phyloP scores from a whole-genome alignment of 92 coral and sea anemone species.

The Porites rus region DNA sequence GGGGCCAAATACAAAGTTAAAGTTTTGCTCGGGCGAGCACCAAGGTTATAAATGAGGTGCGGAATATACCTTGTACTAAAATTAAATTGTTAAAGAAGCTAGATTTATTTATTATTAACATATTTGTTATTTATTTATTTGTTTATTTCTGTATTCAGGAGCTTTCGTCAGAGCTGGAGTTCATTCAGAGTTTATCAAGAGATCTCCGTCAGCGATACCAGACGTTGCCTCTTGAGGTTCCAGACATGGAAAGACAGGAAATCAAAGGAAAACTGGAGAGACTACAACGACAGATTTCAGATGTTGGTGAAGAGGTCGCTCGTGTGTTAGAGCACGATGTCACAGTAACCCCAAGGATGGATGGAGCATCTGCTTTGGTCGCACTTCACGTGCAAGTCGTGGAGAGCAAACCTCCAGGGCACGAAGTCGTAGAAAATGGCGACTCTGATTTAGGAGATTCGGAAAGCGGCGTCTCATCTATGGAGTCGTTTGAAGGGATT shows the following conservation, averaged over 20 bases:
- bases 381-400: not conserved
- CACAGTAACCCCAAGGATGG: not conserved
- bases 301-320: not conserved
- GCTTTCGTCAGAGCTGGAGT: conserved; percentile 72
- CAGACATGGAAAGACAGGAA: conserved; percentile 53
- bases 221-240: conserved; percentile 51
- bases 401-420: not conserved
- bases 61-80: too few species aligned
- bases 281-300: conserved; percentile 49
- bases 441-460: conserved; percentile 86
- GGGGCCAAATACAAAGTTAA: not conserved
- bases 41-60: too few species aligned
- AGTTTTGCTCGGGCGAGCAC: not conserved
- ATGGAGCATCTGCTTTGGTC: conserved; percentile 19
- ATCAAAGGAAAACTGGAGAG: conserved; percentile 59
- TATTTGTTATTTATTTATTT: not conserved
- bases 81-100: too few species aligned
- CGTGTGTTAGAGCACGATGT: not conserved
- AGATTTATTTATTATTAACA: too few species aligned
- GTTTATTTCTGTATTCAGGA: conserved; percentile 51
- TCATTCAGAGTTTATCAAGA: conserved; percentile 65
- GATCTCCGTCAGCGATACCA: conserved; percentile 58
- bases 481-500: conserved; percentile 88
- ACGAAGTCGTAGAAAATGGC: conserved; percentile 35
- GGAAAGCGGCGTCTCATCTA: conserved; percentile 92